Conservation (phyloP, 2,888 invertebrate species). For the Bembecia ichneumoniformis region DNA sequence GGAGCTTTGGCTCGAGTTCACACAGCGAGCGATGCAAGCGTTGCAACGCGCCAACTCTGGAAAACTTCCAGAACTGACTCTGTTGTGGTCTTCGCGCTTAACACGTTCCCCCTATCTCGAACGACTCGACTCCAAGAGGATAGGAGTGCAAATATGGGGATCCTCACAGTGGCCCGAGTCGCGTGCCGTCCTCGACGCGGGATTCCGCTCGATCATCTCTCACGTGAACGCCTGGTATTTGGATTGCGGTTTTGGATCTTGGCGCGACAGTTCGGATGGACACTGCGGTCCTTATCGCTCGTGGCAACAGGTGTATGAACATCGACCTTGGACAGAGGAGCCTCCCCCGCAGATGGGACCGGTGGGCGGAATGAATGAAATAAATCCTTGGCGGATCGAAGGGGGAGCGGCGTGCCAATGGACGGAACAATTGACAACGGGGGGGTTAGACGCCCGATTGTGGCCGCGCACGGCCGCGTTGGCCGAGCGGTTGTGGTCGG, state of each 20-base stretch:
- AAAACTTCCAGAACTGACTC: conserved; percentile 67
- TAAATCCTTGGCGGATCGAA: conserved; percentile 66
- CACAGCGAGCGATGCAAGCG: conserved; percentile 73
- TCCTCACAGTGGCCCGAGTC: conserved; percentile 87
- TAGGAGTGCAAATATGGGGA: conserved; percentile 86
- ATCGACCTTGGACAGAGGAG: conserved; percentile 80
- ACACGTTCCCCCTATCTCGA: conserved; percentile 80
- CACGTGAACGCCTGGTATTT: conserved; percentile 92
- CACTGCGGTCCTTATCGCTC: conserved; percentile 90
- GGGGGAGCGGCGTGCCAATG: conserved; percentile 89
- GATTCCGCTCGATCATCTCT: conserved; percentile 83
- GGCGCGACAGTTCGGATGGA: conserved; percentile 87
- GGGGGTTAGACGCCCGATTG: conserved; percentile 81
- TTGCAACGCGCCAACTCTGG: conserved; percentile 76
- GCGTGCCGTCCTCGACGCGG: conserved; percentile 80
- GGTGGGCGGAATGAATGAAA: conserved; percentile 40
- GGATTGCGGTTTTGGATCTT: conserved; percentile 89
- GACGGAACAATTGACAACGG: conserved; percentile 85
- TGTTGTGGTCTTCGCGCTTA: conserved; percentile 84
- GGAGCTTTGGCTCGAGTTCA: conserved; percentile 85
- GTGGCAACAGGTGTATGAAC: conserved; percentile 90
- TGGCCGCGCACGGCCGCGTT: conserved; percentile 89
- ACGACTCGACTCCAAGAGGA: conserved; percentile 64
- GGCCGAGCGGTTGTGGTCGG: conserved; percentile 85
- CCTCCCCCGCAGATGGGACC: conserved; percentile 11